phyloP scores from a whole-genome alignment of 2,113 vertebrate species.

The rabbit (Oryctolagus cuniculus) region DNA sequence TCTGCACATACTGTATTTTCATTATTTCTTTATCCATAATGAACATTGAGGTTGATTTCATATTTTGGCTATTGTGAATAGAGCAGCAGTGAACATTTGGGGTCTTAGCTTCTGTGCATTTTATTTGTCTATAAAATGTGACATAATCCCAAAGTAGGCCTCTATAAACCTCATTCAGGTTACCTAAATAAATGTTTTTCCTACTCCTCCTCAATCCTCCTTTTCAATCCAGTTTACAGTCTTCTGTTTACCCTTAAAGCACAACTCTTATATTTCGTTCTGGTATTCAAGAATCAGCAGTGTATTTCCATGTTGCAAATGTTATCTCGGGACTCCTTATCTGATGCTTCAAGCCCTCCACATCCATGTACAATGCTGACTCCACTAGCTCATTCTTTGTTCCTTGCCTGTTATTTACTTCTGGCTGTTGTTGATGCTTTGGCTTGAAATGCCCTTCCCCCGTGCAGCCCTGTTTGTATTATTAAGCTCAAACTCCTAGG shows the following conservation, averaged over 20 bases:
- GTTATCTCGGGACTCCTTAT: background rate
- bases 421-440: background rate
- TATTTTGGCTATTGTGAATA: background rate
- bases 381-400: background rate
- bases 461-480: background rate
- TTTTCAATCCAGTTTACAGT: background rate
- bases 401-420: background rate
- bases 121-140: background rate
- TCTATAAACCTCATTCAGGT: background rate
- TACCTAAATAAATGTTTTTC: background rate
- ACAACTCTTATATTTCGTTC: background rate
- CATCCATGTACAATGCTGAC: accelerated
- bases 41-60: background rate
- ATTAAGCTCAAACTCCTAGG: background rate
- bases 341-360: background rate
- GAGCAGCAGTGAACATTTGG: background rate
- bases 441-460: background rate
- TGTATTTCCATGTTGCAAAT: background rate
- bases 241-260: background rate
- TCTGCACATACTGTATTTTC: background rate
- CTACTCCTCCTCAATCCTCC: background rate
- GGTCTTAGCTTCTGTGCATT: background rate
- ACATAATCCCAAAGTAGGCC: background rate
- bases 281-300: background rate
- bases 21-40: background rate